Evolutionary conservation across 2,888 invertebrate species (phyloP).

Genomic region (Chrysolina americana): DNA sequence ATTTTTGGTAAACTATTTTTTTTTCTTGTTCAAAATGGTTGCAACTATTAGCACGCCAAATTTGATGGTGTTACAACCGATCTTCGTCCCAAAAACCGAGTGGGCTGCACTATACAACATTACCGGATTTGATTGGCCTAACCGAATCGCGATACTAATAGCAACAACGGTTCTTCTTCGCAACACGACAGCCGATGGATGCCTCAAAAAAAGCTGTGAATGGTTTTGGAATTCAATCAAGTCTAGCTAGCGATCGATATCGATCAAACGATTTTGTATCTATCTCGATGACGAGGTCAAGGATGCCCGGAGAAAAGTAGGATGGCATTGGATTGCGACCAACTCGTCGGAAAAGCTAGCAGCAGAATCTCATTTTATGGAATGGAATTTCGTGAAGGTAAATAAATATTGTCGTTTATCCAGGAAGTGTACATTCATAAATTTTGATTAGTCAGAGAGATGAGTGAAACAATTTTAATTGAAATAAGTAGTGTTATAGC

Average conservation of each 20-base stretch:
- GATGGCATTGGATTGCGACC: constrained; percentile 2
- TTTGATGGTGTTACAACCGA: no score
- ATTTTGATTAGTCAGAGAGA: constrained; percentile 13
- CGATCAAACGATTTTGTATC: constrained; percentile 13
- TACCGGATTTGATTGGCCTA: background rate
- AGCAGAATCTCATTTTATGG: background rate
- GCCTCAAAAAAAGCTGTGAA: constrained; percentile 11
- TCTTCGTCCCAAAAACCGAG: no score
- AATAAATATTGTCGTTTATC: background rate
- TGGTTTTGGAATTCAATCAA: constrained; percentile 6
- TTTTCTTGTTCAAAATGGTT: no score
- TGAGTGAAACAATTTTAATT: constrained; percentile 6
- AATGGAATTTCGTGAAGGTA: constrained; percentile 11
- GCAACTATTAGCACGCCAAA: no score
- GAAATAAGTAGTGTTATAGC: background rate
- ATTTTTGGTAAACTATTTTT: no score
- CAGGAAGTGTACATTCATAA: background rate
- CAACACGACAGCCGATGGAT: background rate
- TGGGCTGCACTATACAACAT: no score
- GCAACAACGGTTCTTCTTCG: constrained; percentile 1
- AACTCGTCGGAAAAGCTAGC: background rate
- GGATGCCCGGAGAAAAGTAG: constrained; percentile 17
- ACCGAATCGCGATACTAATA: background rate
- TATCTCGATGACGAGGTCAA: constrained; percentile 18
- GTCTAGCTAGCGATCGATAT: background rate